Base-by-base conservation (phyloP, 1,140 invertebrate genomes). In the Solenopsis invicta region DNA sequence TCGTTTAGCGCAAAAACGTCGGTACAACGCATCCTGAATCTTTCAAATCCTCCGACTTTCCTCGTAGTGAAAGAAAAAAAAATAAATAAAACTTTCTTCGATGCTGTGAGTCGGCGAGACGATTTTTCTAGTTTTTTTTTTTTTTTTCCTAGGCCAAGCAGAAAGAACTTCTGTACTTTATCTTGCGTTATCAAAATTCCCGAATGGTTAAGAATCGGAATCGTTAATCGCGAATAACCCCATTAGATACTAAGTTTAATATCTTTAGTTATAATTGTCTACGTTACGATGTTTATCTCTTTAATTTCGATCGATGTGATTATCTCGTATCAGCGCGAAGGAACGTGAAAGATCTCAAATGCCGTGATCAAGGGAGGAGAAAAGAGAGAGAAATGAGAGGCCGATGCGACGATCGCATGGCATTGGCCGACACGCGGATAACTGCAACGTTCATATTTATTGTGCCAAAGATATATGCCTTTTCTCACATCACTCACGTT, bases 401-500 rank as follows among this genome's bases (percentile, higher is more conserved):
- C 21, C n/a, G 16, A 34, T 16, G 24, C 34, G 48, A 54, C 21
- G n/a, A 29, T 13, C 29, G 59, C 50, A 41, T 21, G 64, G 54
- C 41, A 75, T 59, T 72, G 54, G 66, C 9, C 66, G 56, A 66
- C 37, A 50, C 69, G 41, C 66, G 50, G 9, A 87, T 86, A 78
- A 90, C 45, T 78, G 78, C 91, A 84, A 88, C 86, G 88, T 92
- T 92, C 86, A 89, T 93, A 94, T 94, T 95, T 93, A 94, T 94
- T 93, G 94, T 94, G 94, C 94, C 94, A 95, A 95, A 95, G 94
- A 94, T 94, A 90, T 92, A 92, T 91, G 86, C 92, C 92, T 88
- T 89, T 88, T 67, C 21, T 74, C 34, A 61, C 59, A n/a, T n/a
- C n/a, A 50, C 34, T 76, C 16, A 62, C 52, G 56, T 54, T 76